Conservation (phyloP, 2,888 invertebrate genomes). For the Drosophila antonietae region DNA sequence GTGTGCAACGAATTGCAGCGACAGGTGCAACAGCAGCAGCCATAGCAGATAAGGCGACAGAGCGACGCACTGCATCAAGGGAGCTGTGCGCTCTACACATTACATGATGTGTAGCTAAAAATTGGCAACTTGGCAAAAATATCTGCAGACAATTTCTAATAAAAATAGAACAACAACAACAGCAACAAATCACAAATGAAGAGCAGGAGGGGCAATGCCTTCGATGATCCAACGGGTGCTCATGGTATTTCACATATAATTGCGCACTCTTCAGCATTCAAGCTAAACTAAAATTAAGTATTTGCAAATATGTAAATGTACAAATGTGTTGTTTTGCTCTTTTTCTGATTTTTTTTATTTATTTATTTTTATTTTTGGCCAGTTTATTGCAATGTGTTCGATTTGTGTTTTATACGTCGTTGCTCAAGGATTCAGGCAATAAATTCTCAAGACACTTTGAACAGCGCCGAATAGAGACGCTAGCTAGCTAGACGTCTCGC, state of each 20-base stretch:
- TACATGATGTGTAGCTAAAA: slow-evolving; percentile 77
- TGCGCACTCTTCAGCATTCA: slow-evolving; percentile 63
- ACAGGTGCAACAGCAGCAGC: slow-evolving; percentile 56
- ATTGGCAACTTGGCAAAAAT: slow-evolving; percentile 66
- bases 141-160: slow-evolving; percentile 70
- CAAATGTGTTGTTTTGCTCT: slow-evolving; percentile 25
- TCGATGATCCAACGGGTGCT: slow-evolving; percentile 49
- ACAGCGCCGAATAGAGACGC: slow-evolving; percentile 32
- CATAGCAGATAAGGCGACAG: slow-evolving; percentile 58
- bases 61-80: slow-evolving; percentile 34
- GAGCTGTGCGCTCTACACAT: slow-evolving; percentile 42
- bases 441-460: slow-evolving; percentile 70
- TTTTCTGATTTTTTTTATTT: neutral
- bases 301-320: slow-evolving; percentile 30
- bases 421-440: slow-evolving; percentile 68
- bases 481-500: neutral
- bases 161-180: slow-evolving; percentile 49
- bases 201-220: slow-evolving; percentile 9
- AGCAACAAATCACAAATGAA: slow-evolving; percentile 7
- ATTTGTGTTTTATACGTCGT: slow-evolving; percentile 34
- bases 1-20: slow-evolving; percentile 50
- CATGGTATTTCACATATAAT: slow-evolving; percentile 59
- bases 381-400: slow-evolving; percentile 15
- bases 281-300: slow-evolving; percentile 46
- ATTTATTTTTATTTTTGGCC: slow-evolving; percentile 13